phyloP scores from a whole-genome alignment of 1,140 invertebrate species.

The Diploscapter pachys region DNA sequence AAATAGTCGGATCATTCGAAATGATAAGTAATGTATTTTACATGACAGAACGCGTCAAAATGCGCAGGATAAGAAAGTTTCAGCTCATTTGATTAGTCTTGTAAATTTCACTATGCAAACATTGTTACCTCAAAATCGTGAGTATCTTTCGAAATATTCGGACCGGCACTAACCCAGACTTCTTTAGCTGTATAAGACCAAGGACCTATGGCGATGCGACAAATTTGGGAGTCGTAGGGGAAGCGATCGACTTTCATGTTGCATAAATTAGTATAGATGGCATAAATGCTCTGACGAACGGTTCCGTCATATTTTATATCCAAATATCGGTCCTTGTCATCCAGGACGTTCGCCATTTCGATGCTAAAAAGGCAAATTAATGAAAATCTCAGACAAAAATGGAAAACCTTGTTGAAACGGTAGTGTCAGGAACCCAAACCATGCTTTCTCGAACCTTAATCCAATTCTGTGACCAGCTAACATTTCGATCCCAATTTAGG shows the following conservation, averaged over 20 bases:
- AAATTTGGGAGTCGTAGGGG: conserved; percentile 20
- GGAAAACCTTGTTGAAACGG: conserved; percentile 1
- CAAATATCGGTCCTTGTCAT: conserved; percentile 7
- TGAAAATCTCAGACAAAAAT: no score
- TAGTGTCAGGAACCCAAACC: conserved; percentile 16
- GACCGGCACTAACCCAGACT: background rate
- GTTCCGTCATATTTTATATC: conserved; percentile 10
- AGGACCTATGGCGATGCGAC: conserved; percentile 17
- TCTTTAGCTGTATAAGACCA: conserved; percentile 20
- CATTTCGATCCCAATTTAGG: conserved; percentile 1
- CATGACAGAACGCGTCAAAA: background rate
- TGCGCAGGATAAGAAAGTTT: no score
- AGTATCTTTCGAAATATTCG: conserved; percentile 4
- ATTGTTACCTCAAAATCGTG: conserved; percentile 4
- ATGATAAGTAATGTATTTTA: background rate
- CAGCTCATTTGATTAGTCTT: background rate
- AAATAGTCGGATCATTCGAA: conserved; percentile 4
- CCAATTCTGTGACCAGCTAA: conserved; percentile 2
- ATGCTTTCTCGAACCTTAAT: conserved; percentile 14
- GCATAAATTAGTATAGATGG: conserved; percentile 16
- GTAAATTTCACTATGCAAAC: background rate
- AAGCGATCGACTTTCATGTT: conserved; percentile 23
- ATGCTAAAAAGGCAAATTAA: background rate
- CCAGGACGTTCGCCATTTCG: conserved; percentile 8
- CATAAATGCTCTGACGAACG: conserved; percentile 17